phyloP scores from a whole-genome alignment of 2,888 invertebrate genomes.

The Melikaiella ostensackeni region DNA sequence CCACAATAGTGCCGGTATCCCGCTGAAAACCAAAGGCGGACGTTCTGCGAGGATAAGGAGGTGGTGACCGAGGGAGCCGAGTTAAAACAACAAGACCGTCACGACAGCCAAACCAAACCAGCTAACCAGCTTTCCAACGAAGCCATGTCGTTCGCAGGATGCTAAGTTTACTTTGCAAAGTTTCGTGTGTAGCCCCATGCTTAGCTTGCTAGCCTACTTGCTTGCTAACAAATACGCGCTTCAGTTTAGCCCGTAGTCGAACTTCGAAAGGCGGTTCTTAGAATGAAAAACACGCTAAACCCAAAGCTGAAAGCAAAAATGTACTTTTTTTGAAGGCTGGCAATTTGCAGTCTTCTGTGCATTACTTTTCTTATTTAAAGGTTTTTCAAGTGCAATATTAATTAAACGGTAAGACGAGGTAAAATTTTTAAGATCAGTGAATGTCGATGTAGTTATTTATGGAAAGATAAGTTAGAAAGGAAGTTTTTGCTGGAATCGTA shows the following conservation, averaged over 20 bases:
- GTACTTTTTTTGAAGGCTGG: not conserved
- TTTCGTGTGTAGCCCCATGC: conserved; percentile 58
- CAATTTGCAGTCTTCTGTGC: not conserved
- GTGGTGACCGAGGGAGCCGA: conserved; percentile 49
- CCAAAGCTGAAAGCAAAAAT: conserved; percentile 12
- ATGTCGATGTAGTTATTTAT: no score
- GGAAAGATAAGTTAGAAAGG: not conserved
- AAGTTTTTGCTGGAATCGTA: not conserved
- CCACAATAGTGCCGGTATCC: conserved; percentile 54
- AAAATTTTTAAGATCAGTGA: no score
- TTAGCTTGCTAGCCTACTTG: conserved; percentile 44
- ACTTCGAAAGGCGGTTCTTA: not conserved
- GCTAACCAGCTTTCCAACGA: conserved; percentile 57
- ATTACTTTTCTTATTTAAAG: not conserved
- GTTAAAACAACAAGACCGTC: conserved; percentile 70
- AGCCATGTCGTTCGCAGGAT: conserved; percentile 61
- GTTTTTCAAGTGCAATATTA: no score
- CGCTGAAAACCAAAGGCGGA: conserved; percentile 29
- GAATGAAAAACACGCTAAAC: not conserved
- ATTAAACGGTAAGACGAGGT: no score
- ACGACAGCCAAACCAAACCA: conserved; percentile 60
- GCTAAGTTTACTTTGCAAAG: conserved; percentile 71
- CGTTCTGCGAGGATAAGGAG: conserved; percentile 45
- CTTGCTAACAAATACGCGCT: conserved; percentile 41
- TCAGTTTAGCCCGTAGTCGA: not conserved